These are phyloP conservation scores for Athalia cordata DNA, from an alignment of 2,888 invertebrate species.

Conservation along the genomic window DNA sequence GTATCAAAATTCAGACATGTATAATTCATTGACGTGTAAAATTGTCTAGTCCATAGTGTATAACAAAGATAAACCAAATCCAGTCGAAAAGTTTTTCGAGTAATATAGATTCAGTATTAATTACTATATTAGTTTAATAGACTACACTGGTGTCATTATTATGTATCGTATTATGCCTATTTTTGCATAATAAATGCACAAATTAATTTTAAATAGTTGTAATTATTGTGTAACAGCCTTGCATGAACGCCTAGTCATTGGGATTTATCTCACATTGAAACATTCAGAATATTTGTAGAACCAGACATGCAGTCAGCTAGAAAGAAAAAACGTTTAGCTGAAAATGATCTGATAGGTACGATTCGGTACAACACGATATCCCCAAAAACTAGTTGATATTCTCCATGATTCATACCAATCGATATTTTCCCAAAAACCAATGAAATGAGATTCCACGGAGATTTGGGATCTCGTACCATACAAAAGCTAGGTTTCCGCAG, in stretches of 20 bases:
- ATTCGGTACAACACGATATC: no score
- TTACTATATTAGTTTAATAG: slow-evolving; percentile 30
- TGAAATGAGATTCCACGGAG: no score
- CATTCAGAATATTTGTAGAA: no score
- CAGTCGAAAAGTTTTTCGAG: slow-evolving; percentile 6
- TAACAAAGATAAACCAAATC: slow-evolving; percentile 19
- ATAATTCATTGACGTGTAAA: slow-evolving; percentile 9
- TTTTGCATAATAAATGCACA: slow-evolving; percentile 46
- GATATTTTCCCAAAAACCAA: no score
- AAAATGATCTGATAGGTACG: no score
- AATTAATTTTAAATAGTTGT: slow-evolving; percentile 25
- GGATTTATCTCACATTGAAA: background rate
- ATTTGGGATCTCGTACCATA: no score
- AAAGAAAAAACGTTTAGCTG: no score
- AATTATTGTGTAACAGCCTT: background rate
- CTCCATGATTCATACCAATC: no score
- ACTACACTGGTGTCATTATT: slow-evolving; percentile 15
- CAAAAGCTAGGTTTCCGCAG: no score
- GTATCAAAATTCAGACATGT: no score
- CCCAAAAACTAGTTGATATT: no score
- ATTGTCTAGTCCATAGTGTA: slow-evolving; percentile 38
- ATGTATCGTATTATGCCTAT: slow-evolving; percentile 42
- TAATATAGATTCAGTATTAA: slow-evolving; percentile 34
- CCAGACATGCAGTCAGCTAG: no score
- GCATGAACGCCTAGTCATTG: slow-evolving; percentile 1